Evolutionary conservation across 2,113 vertebrate species (phyloP).

Genomic region (Gadus macrocephalus): DNA sequence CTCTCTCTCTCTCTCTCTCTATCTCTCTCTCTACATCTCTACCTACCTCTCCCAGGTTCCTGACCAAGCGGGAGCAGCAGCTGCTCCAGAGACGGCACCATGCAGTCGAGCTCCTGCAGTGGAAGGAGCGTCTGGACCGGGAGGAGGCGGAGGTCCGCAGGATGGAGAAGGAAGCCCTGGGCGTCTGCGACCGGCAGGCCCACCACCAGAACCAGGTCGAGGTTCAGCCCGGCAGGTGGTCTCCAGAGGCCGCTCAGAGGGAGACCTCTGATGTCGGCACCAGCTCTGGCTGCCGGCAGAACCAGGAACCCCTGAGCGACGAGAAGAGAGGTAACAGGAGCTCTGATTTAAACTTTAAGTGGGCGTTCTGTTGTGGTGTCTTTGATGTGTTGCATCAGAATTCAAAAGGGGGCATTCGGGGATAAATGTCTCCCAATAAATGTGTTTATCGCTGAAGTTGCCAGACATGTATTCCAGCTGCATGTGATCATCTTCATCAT

Average conservation of each 20-base stretch:
- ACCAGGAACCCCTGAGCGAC: constrained; percentile 36
- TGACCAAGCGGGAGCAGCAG: constrained; percentile 94
- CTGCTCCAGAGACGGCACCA: constrained; percentile 89
- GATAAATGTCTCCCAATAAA: neutral
- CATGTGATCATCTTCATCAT: constrained; percentile 8
- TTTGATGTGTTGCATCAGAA: too few relatives aligned
- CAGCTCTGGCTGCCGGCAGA: constrained; percentile 26
- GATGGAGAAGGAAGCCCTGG: constrained; percentile 91
- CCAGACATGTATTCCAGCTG: neutral
- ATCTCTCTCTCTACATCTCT: neutral
- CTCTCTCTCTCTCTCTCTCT: too few relatives aligned
- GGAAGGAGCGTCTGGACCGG: constrained; percentile 86
- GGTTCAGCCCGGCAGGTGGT: neutral
- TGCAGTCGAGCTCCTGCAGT: constrained; percentile 88
- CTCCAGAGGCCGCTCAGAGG: constrained; percentile 24
- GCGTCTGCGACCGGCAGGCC: constrained; percentile 82
- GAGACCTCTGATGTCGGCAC: constrained; percentile 34
- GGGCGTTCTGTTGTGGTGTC: too few relatives aligned
- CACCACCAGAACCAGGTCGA: constrained; percentile 5
- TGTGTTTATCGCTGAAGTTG: neutral
- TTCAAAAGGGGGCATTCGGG: too few relatives aligned
- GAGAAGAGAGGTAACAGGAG: constrained; percentile 55
- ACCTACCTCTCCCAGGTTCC: constrained; percentile 73
- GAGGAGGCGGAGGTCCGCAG: constrained; percentile 87
- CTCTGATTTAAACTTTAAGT: neutral